Base-by-base conservation (phyloP, 2,113 vertebrate genomes). In the Phasianus colchicus region DNA sequence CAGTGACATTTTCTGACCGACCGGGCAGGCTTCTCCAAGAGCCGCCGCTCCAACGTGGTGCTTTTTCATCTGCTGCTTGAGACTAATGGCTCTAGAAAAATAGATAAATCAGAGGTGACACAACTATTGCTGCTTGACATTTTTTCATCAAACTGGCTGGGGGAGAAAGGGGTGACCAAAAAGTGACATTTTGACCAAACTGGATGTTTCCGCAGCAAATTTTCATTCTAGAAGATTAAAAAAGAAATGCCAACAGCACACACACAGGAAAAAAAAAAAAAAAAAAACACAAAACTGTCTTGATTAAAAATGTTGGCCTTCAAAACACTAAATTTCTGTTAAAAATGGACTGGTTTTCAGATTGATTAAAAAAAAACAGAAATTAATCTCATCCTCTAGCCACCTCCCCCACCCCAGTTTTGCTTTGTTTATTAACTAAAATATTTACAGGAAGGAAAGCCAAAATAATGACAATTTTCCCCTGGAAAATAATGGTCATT, bases 31-130 rank as follows among this genome's bases (percentile, higher is more conserved):
- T 91, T 86, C 76, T 86, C 21, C 72, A 81, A 50, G 42, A 96
- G 65, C 17, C 1, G 75, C 64, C 2, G 5, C 60, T 91, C 72
- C 0, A 0, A 24, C 74, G 50, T 4, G 4, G 58, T 74, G 72
- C 34, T 90, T 90, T 93, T 93, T 90, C 57, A 76, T 93, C 95
- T 0, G 0, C 83, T 83, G 86, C 88, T 93, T 92, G 76, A 96
- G 88, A 93, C 88, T 95, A 96, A 93, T 88, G 76, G 73, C 47
- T 93, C 76, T 81, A 88, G 92, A 88, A 93, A 96, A 95, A 95
- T 14, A 95, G 93, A 96, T 96, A 95, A 95, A 96, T 96, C 95
- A 94, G 95, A 90, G 80, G 83, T 83, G 92, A 90, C 92, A 94
- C n/a, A 81, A 86, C 73, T 90, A 88, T 88, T 90, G 93, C 83